Conservation (phyloP, 1,140 invertebrate genomes). For the Aphaenogaster ashmeadi region DNA sequence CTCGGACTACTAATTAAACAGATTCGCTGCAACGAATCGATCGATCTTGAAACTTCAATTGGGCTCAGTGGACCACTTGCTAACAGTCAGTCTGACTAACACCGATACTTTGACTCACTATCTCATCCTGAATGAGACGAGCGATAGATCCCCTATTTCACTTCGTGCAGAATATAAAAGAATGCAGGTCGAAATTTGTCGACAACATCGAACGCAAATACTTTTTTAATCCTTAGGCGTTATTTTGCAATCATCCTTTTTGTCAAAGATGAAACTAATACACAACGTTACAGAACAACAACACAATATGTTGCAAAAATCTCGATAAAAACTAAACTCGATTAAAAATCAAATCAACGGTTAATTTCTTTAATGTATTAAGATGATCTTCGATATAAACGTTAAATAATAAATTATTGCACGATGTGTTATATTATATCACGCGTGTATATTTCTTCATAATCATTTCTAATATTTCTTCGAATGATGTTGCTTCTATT, state of each 20-base stretch:
- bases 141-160: conserved; percentile 1
- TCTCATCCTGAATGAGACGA: neutral
- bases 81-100: neutral
- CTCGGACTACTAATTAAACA: conserved; percentile 36
- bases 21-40: neutral
- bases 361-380: neutral
- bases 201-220: neutral
- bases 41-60: conserved; percentile 30
- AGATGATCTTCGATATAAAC: neutral
- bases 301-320: neutral
- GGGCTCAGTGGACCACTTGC: neutral
- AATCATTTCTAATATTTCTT: neutral
- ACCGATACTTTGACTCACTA: neutral
- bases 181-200: neutral
- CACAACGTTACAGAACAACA: neutral
- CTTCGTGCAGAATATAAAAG: neutral
- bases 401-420: neutral
- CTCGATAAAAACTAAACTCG: neutral
- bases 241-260: neutral
- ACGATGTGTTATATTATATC: neutral
- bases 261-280: neutral
- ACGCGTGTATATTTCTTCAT: neutral
- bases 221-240: neutral
- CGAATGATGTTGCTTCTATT: neutral
- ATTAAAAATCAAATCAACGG: neutral